phyloP scores from a whole-genome alignment of 2,113 vertebrate species.

The Plecotus auritus region DNA sequence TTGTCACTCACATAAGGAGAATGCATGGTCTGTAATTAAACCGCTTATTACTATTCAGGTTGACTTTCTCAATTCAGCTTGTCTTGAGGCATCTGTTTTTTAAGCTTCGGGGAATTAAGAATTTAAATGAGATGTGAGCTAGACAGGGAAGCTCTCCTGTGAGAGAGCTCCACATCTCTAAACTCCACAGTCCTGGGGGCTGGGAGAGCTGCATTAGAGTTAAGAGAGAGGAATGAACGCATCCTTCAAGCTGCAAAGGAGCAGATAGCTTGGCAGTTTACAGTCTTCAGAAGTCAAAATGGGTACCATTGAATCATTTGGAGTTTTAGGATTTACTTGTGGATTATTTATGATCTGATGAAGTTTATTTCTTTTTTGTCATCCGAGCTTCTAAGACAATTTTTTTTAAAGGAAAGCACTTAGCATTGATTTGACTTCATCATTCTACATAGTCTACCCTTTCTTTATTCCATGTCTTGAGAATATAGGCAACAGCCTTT shows the following conservation, averaged over 20 bases:
- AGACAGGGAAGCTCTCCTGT: background rate
- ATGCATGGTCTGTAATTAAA: slow-evolving; percentile 32
- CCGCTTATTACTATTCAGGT: slow-evolving; percentile 46
- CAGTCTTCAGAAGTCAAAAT: slow-evolving; percentile 20
- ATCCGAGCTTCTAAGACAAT: background rate
- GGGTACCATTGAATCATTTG: background rate
- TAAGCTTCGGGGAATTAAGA: slow-evolving; percentile 44
- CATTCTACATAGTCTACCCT: background rate
- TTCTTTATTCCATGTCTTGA: background rate
- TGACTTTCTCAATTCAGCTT: slow-evolving; percentile 45
- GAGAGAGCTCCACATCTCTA: background rate
- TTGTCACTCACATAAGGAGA: slow-evolving; percentile 42
- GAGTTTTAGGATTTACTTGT: background rate
- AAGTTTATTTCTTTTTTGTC: background rate
- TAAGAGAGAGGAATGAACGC: background rate
- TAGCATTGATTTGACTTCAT: background rate
- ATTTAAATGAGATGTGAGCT: slow-evolving; percentile 45
- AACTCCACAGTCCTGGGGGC: background rate
- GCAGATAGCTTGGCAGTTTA: background rate
- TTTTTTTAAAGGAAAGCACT: background rate
- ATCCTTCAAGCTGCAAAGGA: background rate
- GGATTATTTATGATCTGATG: slow-evolving; percentile 21
- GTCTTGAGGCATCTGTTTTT: slow-evolving; percentile 25
- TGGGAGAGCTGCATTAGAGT: background rate
- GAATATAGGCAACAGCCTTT: background rate